Conservation (phyloP, 2,797 vertebrate genomes). For the Benthosema pterotum region DNA sequence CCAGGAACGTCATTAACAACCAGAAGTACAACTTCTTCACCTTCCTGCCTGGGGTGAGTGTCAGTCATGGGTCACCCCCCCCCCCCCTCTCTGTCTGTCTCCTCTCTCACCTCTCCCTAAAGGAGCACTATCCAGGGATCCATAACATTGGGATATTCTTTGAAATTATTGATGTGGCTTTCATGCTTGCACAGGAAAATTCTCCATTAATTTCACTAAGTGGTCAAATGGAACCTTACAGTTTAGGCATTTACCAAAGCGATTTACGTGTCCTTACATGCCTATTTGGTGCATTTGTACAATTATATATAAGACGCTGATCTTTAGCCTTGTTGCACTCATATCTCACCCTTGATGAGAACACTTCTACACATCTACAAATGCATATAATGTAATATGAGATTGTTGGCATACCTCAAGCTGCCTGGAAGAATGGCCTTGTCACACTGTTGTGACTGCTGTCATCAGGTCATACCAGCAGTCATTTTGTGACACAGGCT, state of each 20-base stretch:
- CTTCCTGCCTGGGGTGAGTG: conserved; percentile 93
- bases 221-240: too few relatives aligned
- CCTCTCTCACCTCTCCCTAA: conserved; percentile 17
- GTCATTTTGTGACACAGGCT: conserved; percentile 1
- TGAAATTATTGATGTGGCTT: background rate
- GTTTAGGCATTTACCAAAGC: too few relatives aligned
- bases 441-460: background rate
- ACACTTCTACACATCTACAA: background rate
- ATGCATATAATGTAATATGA: background rate
- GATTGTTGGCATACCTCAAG: background rate
- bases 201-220: too few relatives aligned
- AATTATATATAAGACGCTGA: too few relatives aligned
- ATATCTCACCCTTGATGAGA: background rate
- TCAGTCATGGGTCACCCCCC: conserved; percentile 46
- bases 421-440: background rate
- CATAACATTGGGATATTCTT: background rate
- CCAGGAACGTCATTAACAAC: conserved; percentile 98
- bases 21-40: conserved; percentile 99
- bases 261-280: too few relatives aligned
- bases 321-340: background rate
- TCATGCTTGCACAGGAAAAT: background rate
- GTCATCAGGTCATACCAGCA: background rate
- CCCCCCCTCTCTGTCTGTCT: conserved; percentile 7
- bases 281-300: too few relatives aligned
- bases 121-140: background rate